Evolutionary conservation across 2,888 invertebrate genomes (phyloP), one percentile per base, ranked within the genome.

Genomic region (Dysmachus trigonus): DNA sequence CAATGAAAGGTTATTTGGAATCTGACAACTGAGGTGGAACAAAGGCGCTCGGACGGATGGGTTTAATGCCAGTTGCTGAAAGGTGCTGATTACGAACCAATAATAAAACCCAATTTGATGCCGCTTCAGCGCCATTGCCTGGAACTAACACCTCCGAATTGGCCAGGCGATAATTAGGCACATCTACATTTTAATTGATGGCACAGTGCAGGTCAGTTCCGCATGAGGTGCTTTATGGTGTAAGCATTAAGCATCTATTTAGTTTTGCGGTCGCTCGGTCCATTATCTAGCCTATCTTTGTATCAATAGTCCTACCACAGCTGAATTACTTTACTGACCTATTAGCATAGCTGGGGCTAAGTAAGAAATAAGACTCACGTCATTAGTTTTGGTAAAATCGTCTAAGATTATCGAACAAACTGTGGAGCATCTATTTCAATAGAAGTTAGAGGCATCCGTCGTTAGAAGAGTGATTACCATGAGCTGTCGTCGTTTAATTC

Each of bases 191-290:
- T 22, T 62, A 62, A 62, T 27, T 62, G 30, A 77, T 33, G 77
- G 77, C 27, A 47, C 47, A 30, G 38, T 47, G n/a, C 27, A 77
- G 77, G 47, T 77, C 77, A 47, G 77, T 77, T 77, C 77, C 41
- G 77, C 77, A 51, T 62, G 27, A 27, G 1, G 27, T 10, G 62
- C 22, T 27, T 8, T 18, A 22, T 27, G 27, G 62, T 22, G 27
- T 62, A 62, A 62, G 62, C 53, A 10, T 22, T 53, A 53, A 53
- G 22, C 53, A 53, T 22, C 0, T 53, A 53, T 62, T 62, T 62
- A 62, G 62, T 27, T 62, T 10, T 62, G 10, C 10, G 27, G 53
- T 22, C 22, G 62, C 8, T 62, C 15, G 41, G 7, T 18, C 2
- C 18, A 53, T 53, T n/a, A 53, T 18, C 18, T 47, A 6, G 15